phyloP scores from a whole-genome alignment of 2,888 invertebrate genomes.

The Drosophila affinis region DNA sequence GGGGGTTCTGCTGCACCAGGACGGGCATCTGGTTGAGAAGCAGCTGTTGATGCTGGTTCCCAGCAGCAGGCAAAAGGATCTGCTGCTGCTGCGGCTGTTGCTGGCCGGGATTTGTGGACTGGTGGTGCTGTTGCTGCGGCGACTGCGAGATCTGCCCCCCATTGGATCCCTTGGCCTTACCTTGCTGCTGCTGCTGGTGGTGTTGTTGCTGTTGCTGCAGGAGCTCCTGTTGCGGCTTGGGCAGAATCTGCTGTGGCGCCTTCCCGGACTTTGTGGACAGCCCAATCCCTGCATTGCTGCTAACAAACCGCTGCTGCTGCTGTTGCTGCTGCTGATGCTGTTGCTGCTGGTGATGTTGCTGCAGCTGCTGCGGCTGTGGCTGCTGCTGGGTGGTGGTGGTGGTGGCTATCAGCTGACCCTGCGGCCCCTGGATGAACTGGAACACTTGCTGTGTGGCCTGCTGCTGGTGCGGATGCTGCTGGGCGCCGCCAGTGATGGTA shows the following conservation, averaged over 20 bases:
- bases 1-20: constrained; percentile 87
- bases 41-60: constrained; percentile 81
- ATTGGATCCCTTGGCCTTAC: constrained; percentile 50
- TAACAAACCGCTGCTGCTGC: constrained; percentile 67
- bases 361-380: constrained; percentile 52
- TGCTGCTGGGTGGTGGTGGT: constrained; percentile 37
- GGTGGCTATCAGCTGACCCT: constrained; percentile 81
- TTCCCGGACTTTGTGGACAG: constrained; percentile 74
- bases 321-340: constrained; percentile 55
- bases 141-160: constrained; percentile 82
- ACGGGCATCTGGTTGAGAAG: constrained; percentile 85
- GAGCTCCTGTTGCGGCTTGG: constrained; percentile 85
- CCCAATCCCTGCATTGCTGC: constrained; percentile 72
- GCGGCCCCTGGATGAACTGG: constrained; percentile 81
- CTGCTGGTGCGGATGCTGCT: constrained; percentile 67
- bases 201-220: constrained; percentile 52
- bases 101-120: constrained; percentile 50
- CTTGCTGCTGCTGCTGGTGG: constrained; percentile 40
- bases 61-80: constrained; percentile 81
- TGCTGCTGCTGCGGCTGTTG: constrained; percentile 76
- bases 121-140: constrained; percentile 79
- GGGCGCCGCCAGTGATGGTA: constrained; percentile 70
- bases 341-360: constrained; percentile 57
- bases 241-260: constrained; percentile 87
- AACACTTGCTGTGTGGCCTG: constrained; percentile 77